Percentiles rank a stretch among this genome's conserved stretches.
These are phyloP conservation scores for Melieria omissa DNA, from an alignment of 2,888 invertebrate species.

Conservation along the genomic window DNA sequence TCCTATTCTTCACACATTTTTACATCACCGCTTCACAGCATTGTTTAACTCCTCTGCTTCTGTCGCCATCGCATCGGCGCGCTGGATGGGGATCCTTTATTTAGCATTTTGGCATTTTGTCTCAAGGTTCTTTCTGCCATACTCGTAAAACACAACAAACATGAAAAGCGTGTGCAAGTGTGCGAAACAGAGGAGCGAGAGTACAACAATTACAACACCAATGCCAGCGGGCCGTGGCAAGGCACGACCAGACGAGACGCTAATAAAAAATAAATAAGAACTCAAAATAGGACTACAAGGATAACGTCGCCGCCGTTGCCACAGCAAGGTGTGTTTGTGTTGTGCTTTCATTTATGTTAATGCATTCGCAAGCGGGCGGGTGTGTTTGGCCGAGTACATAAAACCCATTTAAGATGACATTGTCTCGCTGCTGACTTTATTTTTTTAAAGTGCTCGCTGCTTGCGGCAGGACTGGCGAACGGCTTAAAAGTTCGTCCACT, in stretches of 20 bases:
- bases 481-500: too few relatives aligned
- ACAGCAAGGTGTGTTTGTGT: too few relatives aligned
- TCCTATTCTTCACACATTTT: too few relatives aligned
- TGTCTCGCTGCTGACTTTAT: not conserved
- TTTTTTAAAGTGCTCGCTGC: not conserved
- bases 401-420: conserved; percentile 3
- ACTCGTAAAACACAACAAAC: not conserved
- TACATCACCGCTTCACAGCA: too few relatives aligned
- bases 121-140: not conserved
- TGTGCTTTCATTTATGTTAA: not conserved
- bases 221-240: not conserved
- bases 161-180: not conserved
- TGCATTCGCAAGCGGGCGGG: not conserved
- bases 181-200: not conserved
- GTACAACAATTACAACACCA: not conserved
- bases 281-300: too few relatives aligned
- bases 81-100: not conserved
- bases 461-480: too few relatives aligned
- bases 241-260: not conserved
- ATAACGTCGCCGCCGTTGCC: too few relatives aligned
- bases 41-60: too few relatives aligned
- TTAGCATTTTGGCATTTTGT: not conserved
- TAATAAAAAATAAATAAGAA: not conserved
- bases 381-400: not conserved
- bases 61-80: too few relatives aligned